Evolutionary conservation across 2,113 vertebrate species (phyloP).

Genomic region (Mandrillus leucophaeus): DNA sequence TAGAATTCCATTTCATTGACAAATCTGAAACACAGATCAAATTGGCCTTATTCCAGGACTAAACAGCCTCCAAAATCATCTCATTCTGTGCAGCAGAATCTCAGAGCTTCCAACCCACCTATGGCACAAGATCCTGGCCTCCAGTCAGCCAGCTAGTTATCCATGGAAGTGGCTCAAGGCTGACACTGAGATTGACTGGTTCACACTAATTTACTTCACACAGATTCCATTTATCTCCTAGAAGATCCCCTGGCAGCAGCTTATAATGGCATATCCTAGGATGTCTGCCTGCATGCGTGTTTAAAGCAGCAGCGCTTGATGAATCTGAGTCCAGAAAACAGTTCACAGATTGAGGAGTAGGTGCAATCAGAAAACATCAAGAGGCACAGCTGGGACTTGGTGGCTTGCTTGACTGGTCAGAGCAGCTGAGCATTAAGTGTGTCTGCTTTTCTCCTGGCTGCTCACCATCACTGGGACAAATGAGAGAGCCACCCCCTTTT

Average conservation of each 20-base stretch:
- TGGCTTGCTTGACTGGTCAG: slow-evolving; percentile 82
- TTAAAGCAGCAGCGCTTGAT: slow-evolving; percentile 86
- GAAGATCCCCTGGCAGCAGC: slow-evolving; percentile 89
- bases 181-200: slow-evolving; percentile 90
- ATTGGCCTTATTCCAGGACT: slow-evolving; percentile 69
- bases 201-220: slow-evolving; percentile 92
- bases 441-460: slow-evolving; percentile 82
- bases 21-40: slow-evolving; percentile 69
- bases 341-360: slow-evolving; percentile 86
- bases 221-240: slow-evolving; percentile 90
- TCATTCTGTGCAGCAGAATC: slow-evolving; percentile 76
- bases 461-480: slow-evolving; percentile 80
- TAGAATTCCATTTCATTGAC: slow-evolving; percentile 23
- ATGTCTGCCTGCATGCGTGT: slow-evolving; percentile 85
- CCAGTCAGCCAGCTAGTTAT: slow-evolving; percentile 85
- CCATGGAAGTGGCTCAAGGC: slow-evolving; percentile 85
- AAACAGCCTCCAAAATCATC: slow-evolving; percentile 46
- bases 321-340: slow-evolving; percentile 86
- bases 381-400: slow-evolving; percentile 86
- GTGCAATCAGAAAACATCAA: slow-evolving; percentile 86
- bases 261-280: slow-evolving; percentile 89
- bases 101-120: slow-evolving; percentile 76
- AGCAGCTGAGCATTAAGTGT: slow-evolving; percentile 85
- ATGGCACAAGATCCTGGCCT: slow-evolving; percentile 81
- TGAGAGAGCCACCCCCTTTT: slow-evolving; percentile 52